Evolutionary conservation across 2,797 vertebrate species (phyloP), one percentile per base, ranked within the genome.

Genomic region (Phoebastria nigripes): DNA sequence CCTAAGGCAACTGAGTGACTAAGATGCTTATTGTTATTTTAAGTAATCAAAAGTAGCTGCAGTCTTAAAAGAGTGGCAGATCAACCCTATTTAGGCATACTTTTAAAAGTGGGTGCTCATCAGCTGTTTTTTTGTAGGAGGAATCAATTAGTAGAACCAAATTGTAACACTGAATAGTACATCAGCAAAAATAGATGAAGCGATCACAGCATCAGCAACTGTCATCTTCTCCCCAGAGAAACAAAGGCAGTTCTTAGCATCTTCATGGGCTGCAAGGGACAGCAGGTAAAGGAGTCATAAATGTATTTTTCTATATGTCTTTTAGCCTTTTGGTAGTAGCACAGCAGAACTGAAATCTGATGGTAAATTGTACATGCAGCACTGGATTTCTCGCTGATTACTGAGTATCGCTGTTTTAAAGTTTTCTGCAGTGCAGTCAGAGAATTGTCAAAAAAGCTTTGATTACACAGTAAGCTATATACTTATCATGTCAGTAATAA

Each of bases 121-220:
- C 84, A 95, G 73, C 88, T 95, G 84, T 65, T 93, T 95, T 95
- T 82, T 87, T 79, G 95, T 96, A 84, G 96, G 95, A 95, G 95
- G 95, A 96, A 92, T 95, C 67, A 91, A 77, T 95, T 96, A 89
- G 94, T 82, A 74, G 83, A 71, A 62, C 58, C 26, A 73, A 93
- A 92, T 46, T 92, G 59, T 91, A 80, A 54, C 82, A 70, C 73
- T 93, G 76, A 94, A 87, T 66, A 93, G 95, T 87, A 88, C 89
- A 82, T 94, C 89, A 89, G 88, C 89, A 95, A 93, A 96, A 97
- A 93, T 87, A 96, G 94, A 94, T 54, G 12, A 92, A 96, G 70
- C 3, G 0, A 90, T 92, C 88, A 67, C 59, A 86, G 49, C 72
- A 77, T 82, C 86, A 93, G 73, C 59, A 82, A 33, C 62, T 88